Evolutionary conservation across 2,797 vertebrate species (phyloP).

Genomic region (Tauraco hartlaubi): DNA sequence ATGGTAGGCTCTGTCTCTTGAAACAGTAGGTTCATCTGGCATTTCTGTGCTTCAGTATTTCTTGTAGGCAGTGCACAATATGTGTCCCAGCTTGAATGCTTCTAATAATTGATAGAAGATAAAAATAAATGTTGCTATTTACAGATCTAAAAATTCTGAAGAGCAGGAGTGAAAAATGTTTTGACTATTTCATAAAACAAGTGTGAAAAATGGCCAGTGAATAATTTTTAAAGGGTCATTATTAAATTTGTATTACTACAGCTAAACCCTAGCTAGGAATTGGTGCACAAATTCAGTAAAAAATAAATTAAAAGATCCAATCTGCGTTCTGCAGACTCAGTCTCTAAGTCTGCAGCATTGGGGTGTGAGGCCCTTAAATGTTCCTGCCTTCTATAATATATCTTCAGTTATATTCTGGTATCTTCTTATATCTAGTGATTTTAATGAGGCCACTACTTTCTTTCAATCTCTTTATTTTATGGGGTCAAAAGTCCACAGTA

Average conservation of each 20-base stretch:
- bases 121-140: conserved; percentile 52
- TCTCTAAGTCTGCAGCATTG: not conserved
- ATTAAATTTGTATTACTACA: not conserved
- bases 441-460: not conserved
- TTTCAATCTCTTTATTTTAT: not conserved
- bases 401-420: not conserved
- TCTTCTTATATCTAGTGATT: not conserved
- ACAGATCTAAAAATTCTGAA: conserved; percentile 6
- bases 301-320: not conserved
- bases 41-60: not conserved
- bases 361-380: not conserved
- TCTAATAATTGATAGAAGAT: conserved; percentile 30
- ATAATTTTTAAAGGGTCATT: conserved; percentile 33
- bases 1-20: not conserved
- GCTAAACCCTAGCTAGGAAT: not conserved
- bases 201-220: conserved; percentile 47
- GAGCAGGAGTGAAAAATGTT: conserved; percentile 42
- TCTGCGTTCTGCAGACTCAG: not conserved
- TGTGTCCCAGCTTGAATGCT: conserved; percentile 28
- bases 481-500: not conserved
- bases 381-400: not conserved
- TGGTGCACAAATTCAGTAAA: not conserved
- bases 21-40: not conserved
- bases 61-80: not conserved
- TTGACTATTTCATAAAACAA: conserved; percentile 53